Evolutionary conservation across 2,113 vertebrate species (phyloP).

Genomic region (Rhinogobius similis): DNA sequence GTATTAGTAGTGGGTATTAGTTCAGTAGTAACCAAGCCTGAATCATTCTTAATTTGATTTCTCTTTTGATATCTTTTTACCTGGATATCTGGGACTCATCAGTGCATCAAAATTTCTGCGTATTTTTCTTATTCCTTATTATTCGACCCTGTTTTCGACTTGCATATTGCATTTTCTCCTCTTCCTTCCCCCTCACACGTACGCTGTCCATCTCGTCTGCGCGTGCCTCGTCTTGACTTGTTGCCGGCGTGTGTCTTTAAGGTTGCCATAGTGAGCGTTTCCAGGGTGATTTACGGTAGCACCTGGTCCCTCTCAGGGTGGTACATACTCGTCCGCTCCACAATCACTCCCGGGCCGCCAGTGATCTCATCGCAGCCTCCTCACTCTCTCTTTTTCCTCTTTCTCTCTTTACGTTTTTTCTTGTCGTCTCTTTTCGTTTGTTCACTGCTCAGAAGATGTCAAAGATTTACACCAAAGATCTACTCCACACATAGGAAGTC

Average conservation of each 20-base stretch:
- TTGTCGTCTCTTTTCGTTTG: neutral
- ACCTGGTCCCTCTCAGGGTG: slow-evolving; percentile 75
- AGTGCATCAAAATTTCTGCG: neutral
- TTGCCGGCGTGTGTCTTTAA: slow-evolving; percentile 59
- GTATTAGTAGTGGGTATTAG: no score
- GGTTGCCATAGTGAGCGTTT: slow-evolving; percentile 74
- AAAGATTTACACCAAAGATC: slow-evolving; percentile 39
- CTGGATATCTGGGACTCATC: neutral
- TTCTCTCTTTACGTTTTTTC: neutral
- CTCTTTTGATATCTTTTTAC: neutral
- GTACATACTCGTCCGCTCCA: slow-evolving; percentile 56
- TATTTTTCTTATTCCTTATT: neutral
- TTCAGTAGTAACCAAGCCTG: no score
- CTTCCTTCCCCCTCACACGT: neutral
- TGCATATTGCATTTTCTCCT: neutral
- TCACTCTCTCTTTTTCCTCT: neutral
- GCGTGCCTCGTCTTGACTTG: slow-evolving; percentile 2
- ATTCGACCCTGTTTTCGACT: neutral
- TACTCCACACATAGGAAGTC: slow-evolving; percentile 15
- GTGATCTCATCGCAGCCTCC: slow-evolving; percentile 63
- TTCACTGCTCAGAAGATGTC: neutral
- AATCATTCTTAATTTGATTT: no score
- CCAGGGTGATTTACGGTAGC: slow-evolving; percentile 73
- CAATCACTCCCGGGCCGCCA: slow-evolving; percentile 60
- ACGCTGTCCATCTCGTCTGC: slow-evolving; percentile 2